These are phyloP conservation scores for Drymonia ruficornis DNA, from an alignment of 2,888 invertebrate genomes.

Conservation along the genomic window DNA sequence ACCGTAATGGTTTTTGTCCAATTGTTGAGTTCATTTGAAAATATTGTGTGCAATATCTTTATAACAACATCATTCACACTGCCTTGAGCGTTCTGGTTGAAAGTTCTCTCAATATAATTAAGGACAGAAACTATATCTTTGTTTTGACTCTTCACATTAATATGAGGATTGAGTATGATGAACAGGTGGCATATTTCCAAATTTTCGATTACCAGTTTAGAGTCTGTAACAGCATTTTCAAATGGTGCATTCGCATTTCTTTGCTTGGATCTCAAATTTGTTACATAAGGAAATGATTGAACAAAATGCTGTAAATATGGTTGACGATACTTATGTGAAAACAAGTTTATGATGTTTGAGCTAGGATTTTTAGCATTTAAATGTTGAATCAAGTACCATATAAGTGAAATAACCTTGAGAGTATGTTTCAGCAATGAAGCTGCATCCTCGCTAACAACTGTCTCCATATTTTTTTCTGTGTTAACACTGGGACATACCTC, in stretches of 20 bases:
- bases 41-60: conserved; percentile 64
- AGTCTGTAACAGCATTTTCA: conserved; percentile 66
- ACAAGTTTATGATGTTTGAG: conserved; percentile 74
- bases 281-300: conserved; percentile 84
- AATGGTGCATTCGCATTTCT: conserved; percentile 43
- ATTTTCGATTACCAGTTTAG: conserved; percentile 65
- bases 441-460: conserved; percentile 86
- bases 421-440: conserved; percentile 86
- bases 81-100: conserved; percentile 55
- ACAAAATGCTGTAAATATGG: conserved; percentile 85
- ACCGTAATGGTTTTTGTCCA: conserved; percentile 66
- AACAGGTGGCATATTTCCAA: conserved; percentile 75
- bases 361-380: conserved; percentile 60
- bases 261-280: conserved; percentile 66
- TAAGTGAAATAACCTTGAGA: conserved; percentile 85
- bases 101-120: conserved; percentile 80
- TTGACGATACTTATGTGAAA: conserved; percentile 80
- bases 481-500: conserved; percentile 87
- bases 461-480: conserved; percentile 68
- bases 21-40: conserved; percentile 60
- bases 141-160: conserved; percentile 64
- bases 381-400: conserved; percentile 79
- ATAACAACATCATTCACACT: conserved; percentile 55
- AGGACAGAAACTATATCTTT: conserved; percentile 67
- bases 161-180: conserved; percentile 72